Percentiles rank a stretch among this genome's conserved stretches.
phyloP scores from a whole-genome alignment of 2,797 vertebrate species.

The Fringilla coelebs region DNA sequence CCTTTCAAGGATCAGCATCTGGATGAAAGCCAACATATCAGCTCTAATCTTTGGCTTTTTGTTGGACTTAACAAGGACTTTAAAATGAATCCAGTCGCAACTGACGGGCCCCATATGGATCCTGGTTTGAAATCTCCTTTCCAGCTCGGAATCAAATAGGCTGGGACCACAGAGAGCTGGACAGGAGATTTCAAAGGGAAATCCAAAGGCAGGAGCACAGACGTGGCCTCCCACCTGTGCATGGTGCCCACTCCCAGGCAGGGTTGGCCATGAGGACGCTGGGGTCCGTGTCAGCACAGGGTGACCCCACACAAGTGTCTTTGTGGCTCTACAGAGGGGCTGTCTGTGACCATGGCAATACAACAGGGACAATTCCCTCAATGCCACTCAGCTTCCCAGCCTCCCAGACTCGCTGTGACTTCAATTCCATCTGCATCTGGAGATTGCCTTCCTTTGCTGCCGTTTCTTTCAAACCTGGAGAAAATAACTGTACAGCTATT shows the following conservation, averaged over 20 bases:
- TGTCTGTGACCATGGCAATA: constrained; percentile 4
- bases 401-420: not conserved
- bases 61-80: constrained; percentile 67
- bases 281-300: not conserved
- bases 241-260: not conserved
- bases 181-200: not conserved
- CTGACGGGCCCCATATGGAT: constrained; percentile 64
- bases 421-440: not conserved
- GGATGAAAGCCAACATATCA: constrained; percentile 62
- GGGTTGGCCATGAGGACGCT: not conserved
- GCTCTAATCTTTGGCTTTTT: constrained; percentile 68
- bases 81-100: constrained; percentile 63
- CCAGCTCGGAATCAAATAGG: not conserved
- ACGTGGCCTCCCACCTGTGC: accelerated
- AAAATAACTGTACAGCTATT: not conserved
- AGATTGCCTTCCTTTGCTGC: not conserved
- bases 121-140: constrained; percentile 34
- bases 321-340: not conserved
- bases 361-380: not conserved
- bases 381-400: not conserved
- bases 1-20: constrained; percentile 57
- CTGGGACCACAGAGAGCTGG: not conserved
- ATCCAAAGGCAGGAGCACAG: not conserved
- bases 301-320: not conserved
- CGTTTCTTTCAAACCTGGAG: constrained; percentile 22